Base-by-base conservation (phyloP, 2,888 invertebrate species). In the Dyspetes luteomarginatus region DNA sequence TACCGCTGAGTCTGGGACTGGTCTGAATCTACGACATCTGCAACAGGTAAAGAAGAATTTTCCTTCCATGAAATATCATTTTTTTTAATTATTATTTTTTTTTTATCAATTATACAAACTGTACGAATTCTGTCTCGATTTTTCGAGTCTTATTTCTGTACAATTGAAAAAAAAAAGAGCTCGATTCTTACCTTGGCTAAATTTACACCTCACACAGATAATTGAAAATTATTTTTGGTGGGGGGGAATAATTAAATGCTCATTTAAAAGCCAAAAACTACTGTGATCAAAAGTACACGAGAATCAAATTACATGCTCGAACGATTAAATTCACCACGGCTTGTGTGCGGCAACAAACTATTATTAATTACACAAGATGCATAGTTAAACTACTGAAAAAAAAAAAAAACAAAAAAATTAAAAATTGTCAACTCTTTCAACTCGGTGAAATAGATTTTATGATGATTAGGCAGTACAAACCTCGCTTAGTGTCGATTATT, bases 11-110 rank as follows among this genome's bases (percentile, higher is more conserved):
- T 91, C 91, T 72, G 91, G 90, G 86, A 92, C 89, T 83, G 91
- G 92, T 86, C 90, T 89, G 87, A 90, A 92, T 88, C 92, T 89
- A 81, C 91, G 91, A 82, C 91, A 92, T 85, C 91, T 92, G 84
- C 5, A 88, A 88, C 78, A 83, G 22, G 1, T n/a, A n/a, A 81
- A 4, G 12, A 45, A 64, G 2, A 41, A 0, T 64, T 36, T 52
- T 43, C 26, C 24, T 17, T 36, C 26, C 56, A 69, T 74, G 43
- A 68, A 79, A 15, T 15, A n/a, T 45, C 45, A 12, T 36, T n/a
- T n/a, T n/a, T n/a, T n/a, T n/a, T n/a, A n/a, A n/a, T n/a, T n/a
- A n/a, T n/a, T n/a, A n/a, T n/a, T n/a, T n/a, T n/a, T n/a, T n/a
- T n/a, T n/a, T n/a, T 48, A 3, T 7, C 22, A 41, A 56, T 64